Evolutionary conservation across 2,797 vertebrate species (phyloP).

Genomic region (Microcaecilia unicolor): DNA sequence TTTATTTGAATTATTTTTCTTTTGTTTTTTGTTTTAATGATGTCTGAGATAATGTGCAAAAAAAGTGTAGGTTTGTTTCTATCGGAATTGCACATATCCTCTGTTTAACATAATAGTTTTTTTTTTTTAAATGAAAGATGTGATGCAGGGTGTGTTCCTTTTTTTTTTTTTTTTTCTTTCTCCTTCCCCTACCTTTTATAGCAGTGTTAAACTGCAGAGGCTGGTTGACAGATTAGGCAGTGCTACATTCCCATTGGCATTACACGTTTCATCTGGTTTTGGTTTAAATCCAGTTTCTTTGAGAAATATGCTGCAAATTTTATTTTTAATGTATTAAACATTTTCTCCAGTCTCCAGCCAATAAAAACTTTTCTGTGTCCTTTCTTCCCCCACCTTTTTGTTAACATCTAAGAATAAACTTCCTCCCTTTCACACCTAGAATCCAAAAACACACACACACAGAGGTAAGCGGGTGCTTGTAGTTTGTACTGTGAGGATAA

Average conservation of each 20-base stretch:
- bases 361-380: conserved; percentile 35
- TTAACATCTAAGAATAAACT: conserved; percentile 34
- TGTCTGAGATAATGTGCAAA: conserved; percentile 49
- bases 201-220: conserved; percentile 35
- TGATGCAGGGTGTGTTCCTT: conserved; percentile 13
- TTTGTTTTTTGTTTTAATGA: conserved; percentile 6
- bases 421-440: conserved; percentile 40
- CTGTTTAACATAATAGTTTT: conserved; percentile 31
- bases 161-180: no score
- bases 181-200: no score
- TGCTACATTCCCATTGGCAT: conserved; percentile 44
- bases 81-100: conserved; percentile 33
- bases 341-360: conserved; percentile 41
- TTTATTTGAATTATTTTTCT: conserved; percentile 78
- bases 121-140: conserved; percentile 10
- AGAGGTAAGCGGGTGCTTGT: conserved; percentile 53
- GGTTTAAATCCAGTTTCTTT: conserved; percentile 48
- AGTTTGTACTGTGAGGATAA: conserved; percentile 60
- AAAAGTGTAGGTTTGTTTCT: conserved; percentile 40
- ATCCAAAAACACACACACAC: conserved; percentile 21
- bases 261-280: conserved; percentile 45
- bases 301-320: conserved; percentile 56
- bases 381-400: conserved; percentile 35
- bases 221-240: conserved; percentile 13
- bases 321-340: conserved; percentile 35